Percentiles rank a stretch among this genome's conserved stretches.
These are phyloP conservation scores for Actinernus sp. DNA, from an alignment of 92 coral and sea anemone genomes.

Conservation along the genomic window DNA sequence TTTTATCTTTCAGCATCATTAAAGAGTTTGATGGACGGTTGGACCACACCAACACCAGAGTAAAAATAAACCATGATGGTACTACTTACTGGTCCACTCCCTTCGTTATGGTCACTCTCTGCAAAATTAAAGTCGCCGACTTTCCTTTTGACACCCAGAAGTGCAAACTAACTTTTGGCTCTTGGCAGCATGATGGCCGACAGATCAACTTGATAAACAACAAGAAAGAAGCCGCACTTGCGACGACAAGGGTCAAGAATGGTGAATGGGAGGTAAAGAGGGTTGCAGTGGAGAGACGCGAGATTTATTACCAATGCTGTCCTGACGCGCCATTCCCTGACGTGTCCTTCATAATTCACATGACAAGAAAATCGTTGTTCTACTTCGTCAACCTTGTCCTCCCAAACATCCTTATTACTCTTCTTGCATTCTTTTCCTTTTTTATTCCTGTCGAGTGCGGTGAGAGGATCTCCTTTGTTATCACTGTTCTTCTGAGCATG, in stretches of 20 bases:
- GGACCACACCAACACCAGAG: conserved; percentile 55
- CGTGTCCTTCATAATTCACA: conserved; percentile 40
- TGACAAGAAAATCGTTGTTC: conserved; percentile 57
- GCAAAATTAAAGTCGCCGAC: conserved; percentile 56
- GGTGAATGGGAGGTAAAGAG: conserved; percentile 65
- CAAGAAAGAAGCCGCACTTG: conserved; percentile 28
- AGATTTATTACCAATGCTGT: conserved; percentile 18
- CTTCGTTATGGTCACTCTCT: conserved; percentile 50
- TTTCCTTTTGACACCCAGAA: conserved; percentile 62
- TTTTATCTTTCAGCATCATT: conserved; percentile 48
- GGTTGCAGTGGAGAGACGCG: conserved; percentile 30
- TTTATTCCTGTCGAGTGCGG: conserved; percentile 73
- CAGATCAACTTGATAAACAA: conserved; percentile 45
- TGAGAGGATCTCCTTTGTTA: conserved; percentile 63
- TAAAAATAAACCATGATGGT: conserved; percentile 23
- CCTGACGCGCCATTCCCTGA: conserved; percentile 56
- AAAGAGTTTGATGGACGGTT: conserved; percentile 59
- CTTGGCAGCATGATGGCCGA: conserved; percentile 56
- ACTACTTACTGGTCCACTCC: conserved; percentile 38
- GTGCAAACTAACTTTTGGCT: conserved; percentile 51
- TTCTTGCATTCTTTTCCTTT: conserved; percentile 69
- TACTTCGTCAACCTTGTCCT: conserved; percentile 50
- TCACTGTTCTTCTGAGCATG: conserved; percentile 67
- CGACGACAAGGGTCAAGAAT: conserved; percentile 41
- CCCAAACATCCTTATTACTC: conserved; percentile 62